Evolutionary conservation across 2,888 invertebrate genomes (phyloP).

Genomic region (Caenorhabditis becei): DNA sequence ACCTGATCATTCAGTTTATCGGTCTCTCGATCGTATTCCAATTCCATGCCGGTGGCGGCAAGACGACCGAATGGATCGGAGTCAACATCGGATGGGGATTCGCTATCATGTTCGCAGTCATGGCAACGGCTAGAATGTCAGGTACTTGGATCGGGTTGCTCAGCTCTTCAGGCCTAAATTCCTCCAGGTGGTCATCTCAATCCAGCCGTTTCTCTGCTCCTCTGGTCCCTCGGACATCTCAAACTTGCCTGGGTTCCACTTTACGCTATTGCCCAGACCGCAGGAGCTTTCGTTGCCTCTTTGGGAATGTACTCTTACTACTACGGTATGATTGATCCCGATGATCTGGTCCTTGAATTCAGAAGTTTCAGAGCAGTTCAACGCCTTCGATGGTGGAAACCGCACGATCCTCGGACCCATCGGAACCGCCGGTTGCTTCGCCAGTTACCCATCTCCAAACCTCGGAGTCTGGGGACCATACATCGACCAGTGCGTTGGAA

Average conservation of each 20-base stretch:
- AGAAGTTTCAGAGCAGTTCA: conserved; percentile 70
- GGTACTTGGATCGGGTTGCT: too few relatives aligned
- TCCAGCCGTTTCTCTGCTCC: conserved; percentile 72
- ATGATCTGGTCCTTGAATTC: background rate
- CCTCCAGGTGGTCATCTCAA: conserved; percentile 74
- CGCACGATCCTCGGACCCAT: conserved; percentile 64
- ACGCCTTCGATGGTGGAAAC: conserved; percentile 70
- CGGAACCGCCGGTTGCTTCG: conserved; percentile 74
- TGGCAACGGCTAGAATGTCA: conserved; percentile 66
- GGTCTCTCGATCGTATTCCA: conserved; percentile 71
- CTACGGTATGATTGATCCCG: conserved; percentile 52
- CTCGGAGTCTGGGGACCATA: conserved; percentile 68
- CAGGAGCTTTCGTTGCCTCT: conserved; percentile 74
- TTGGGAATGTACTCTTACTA: conserved; percentile 72
- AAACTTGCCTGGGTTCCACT: conserved; percentile 65
- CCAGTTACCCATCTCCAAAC: conserved; percentile 72
- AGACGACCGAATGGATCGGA: conserved; percentile 68
- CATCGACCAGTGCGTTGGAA: conserved; percentile 78
- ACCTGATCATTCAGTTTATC: conserved; percentile 64
- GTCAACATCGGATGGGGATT: conserved; percentile 75
- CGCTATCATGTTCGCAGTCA: conserved; percentile 68
- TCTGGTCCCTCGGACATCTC: conserved; percentile 71
- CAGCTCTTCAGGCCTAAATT: too few relatives aligned
- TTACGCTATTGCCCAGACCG: conserved; percentile 67
- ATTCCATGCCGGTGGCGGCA: conserved; percentile 63